A percentile compares a stretch with the other conserved stretches of the same genome.
Evolutionary conservation across 2,888 invertebrate genomes (phyloP).

Genomic region (Lasioglossum zephyrum): DNA sequence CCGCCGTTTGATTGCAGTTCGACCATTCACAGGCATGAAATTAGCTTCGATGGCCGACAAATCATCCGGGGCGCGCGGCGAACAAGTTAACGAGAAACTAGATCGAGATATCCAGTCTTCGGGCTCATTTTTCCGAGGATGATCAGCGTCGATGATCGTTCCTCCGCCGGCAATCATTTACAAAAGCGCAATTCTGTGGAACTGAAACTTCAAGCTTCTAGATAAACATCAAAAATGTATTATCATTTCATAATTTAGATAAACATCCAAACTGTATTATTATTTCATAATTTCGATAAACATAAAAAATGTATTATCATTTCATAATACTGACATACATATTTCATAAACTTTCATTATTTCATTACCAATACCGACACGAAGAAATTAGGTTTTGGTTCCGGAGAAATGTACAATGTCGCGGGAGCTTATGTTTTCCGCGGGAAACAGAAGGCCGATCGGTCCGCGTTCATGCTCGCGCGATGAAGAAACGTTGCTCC

Average conservation of each 20-base stretch:
- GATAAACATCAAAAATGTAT: neutral
- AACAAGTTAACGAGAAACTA: conserved; percentile 1
- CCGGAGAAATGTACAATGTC: neutral
- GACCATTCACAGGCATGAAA: neutral
- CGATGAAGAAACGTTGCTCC: conserved; percentile 50
- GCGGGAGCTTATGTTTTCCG: neutral
- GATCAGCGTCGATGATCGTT: neutral
- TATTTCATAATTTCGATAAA: neutral
- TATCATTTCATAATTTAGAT: neutral
- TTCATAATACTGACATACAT: neutral
- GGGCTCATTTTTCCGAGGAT: neutral
- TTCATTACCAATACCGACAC: no score
- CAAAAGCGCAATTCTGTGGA: neutral
- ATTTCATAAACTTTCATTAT: no score
- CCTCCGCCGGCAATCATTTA: neutral
- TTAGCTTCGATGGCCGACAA: neutral
- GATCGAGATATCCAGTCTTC: neutral
- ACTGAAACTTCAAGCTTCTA: neutral
- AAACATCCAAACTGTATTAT: neutral
- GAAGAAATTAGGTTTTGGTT: no score
- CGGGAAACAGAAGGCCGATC: neutral
- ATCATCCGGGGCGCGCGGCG: neutral
- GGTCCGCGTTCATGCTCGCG: neutral
- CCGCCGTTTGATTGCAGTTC: neutral
- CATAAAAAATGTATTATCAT: neutral